Percentiles rank a stretch among this genome's conserved stretches.
Evolutionary conservation across 2,797 vertebrate species (phyloP).

Genomic region (Macrochelys suwanniensis): DNA sequence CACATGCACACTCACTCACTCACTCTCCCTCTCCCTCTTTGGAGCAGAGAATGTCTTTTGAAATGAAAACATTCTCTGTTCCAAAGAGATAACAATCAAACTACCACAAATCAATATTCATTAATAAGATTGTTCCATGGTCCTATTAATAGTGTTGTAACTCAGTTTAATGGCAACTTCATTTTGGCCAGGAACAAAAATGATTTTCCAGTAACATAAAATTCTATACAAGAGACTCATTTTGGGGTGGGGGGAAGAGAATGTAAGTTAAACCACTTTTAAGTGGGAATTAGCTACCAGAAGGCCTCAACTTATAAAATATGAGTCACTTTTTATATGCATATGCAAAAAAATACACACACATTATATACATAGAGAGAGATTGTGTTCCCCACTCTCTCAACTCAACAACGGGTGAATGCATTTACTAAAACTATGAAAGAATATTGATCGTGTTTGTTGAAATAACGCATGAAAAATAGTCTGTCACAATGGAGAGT

Average conservation of each 20-base stretch:
- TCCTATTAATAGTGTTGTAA: neutral
- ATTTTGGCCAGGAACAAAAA: slow-evolving; percentile 3
- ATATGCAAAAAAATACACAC: neutral
- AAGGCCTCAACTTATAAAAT: neutral
- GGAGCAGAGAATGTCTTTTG: neutral
- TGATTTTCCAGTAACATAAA: neutral
- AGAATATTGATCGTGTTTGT: neutral
- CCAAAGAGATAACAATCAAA: neutral
- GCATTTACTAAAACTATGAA: slow-evolving; percentile 2
- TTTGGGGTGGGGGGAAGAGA: neutral
- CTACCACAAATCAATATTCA: neutral
- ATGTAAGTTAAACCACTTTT: neutral
- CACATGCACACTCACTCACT: no score
- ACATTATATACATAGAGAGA: neutral
- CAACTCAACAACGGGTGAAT: neutral
- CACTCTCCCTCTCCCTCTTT: neutral
- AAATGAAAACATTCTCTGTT: neutral
- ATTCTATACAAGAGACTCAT: neutral
- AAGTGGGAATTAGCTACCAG: neutral
- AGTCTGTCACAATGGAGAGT: neutral
- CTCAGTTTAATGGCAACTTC: neutral
- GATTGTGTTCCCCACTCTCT: neutral
- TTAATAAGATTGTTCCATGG: neutral
- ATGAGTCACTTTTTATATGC: neutral
- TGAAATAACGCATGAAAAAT: neutral